Base-by-base conservation (phyloP, 2,113 vertebrate species). In the Cynocephalus volans region DNA sequence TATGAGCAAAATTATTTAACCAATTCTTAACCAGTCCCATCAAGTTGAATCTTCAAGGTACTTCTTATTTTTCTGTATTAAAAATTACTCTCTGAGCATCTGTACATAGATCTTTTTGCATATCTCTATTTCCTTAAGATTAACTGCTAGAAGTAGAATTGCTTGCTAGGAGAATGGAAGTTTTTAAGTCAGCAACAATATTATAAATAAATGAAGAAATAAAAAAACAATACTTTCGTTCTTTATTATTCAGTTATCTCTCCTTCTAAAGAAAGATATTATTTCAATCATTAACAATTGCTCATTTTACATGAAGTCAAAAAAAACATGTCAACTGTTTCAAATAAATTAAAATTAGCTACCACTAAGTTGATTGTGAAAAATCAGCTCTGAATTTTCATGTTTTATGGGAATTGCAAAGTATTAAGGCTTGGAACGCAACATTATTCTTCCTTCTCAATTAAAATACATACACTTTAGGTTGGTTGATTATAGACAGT, bases 21-120 rank as follows among this genome's bases (percentile, higher is more conserved):
- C 45, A 73, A 18, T 81, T 56, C n/a, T 58, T 81, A 75, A 80
- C 33, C 36, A 83, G 31, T 79, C 73, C 79, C 17, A 77, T 82
- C 84, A 60, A 72, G 3, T 79, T 79, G 64, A 72, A 85, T 73
- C 58, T 86, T 96, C 54, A 76, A 76, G 56, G 23, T 52, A 50
- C 13, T 52, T 94, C 88, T 90, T 91, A 72, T 58, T 89, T 94
- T 96, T 93, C 24, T 72, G 11, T 48, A 86, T 65, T 67, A 92
- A 73, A 75, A 81, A 60, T 76, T 86, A 50, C 50, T 82, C 26
- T 82, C 77, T 65, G 69, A 72, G 65, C 28, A 87, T 5, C 26
- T 82, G 4, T 62, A 19, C 45, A 33, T 64, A 80, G 36, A 75
- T 75, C 54, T 48, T 91, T 69, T 62, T 41, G 41, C 31, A 62